Base-by-base conservation (phyloP, 2,113 vertebrate species). In the Ornithorhynchus anatinus region DNA sequence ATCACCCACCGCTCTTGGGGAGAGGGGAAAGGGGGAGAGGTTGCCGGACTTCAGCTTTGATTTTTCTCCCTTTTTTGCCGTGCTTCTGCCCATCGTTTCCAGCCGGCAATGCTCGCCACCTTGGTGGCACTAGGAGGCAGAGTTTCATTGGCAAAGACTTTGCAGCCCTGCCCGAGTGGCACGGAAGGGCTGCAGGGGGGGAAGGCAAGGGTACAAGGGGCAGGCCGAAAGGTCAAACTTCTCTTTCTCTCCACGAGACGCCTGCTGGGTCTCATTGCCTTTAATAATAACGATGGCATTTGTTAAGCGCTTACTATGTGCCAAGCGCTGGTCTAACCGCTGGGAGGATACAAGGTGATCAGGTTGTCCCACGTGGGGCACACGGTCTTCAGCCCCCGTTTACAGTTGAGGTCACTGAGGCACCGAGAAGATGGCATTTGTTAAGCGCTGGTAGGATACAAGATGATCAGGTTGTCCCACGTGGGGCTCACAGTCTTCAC, bases 61-160 rank as follows among this genome's bases (percentile, higher is more conserved):
- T 27, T 31, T 4, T 19, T 29, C 47, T 20, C 5, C 6, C 15
- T 33, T 6, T 44, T n/a, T n/a, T 19, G 23, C 17, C 43, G 8
- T 13, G 1, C 8, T 40, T 3, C 13, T 8, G 36, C 45, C 2
- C 58, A 10, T 23, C 1, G 32, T 57, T 38, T 54, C 44, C 20
- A 43, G 36, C 23, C 16, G 8, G 5, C 29, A 8, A 23, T 35
- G 42, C 59, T 37, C 44, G 57, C 69, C 54, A 17, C 43, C 38
- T 17, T 5, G 38, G 66, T 50, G 76, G 62, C 75, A 73, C 85
- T 81, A 84, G 80, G 37, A 31, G 84, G 79, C 80, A 57, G 85
- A 66, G 72, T 83, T 79, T 80, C 64, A 69, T 59, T 36, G 75
- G 72, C 27, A 39, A 74, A n/a, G 33, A 44, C 75, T 71, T 36